Evolutionary conservation across 2,113 vertebrate genomes (phyloP).

Genomic region (cat (Felis catus)): F.catus_Fca126_mat1.0 CM031413.1:35680001-35680500

Average conservation of each 20-base stretch:
- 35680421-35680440: not conserved
- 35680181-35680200: no score
- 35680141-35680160: no score
- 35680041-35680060: not conserved
- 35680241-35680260: no score
- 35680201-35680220: no score
- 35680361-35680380: not conserved
- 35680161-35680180: no score
- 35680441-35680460: not conserved
- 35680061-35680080: not conserved
- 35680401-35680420: not conserved
- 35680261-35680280: no score
- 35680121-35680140: no score
- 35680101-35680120: not conserved
- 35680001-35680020: not conserved
- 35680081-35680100: not conserved
- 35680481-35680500: not conserved
- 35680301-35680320: not conserved
- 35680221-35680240: no score
- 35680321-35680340: not conserved
- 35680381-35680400: not conserved
- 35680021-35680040: not conserved
- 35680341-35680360: not conserved
- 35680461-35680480: not conserved
- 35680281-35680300: no score